Evolutionary conservation across 2,113 vertebrate species (phyloP), one percentile per base, ranked within the genome.

Genomic region (Cottus gobio): DNA sequence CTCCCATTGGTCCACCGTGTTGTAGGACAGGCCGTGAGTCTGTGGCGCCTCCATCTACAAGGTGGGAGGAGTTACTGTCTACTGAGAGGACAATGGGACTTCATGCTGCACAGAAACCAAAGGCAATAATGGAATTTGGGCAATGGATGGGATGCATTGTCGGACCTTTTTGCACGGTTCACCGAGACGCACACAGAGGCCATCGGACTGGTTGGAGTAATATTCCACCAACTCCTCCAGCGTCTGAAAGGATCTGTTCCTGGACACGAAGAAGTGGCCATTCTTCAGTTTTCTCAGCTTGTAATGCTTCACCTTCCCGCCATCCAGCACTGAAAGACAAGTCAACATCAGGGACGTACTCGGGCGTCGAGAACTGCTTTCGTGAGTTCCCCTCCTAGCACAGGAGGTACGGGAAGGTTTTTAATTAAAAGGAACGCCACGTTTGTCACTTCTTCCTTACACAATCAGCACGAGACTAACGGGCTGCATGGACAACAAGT

Each of bases 1-100:
- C 91, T 99, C 98, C 98, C 98, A 99, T 0, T 96, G 95, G 93
- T 99, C 98, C 22, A 85, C 96, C 0, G 98, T 99, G 93, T 98
- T 95, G 86, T 98, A 97, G 0, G 97, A 97, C 83, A 99, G 93
- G 65, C 97, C 97, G 61, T 94, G 22, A 18, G 84, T 88, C 75
- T 94, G 89, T 1, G 90, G 85, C 28, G 84, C 90, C 75, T 77
- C 82, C 44, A 90, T 75, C 94, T 93, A 57, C 50, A 69, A 34
- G 34, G 34, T 5, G 48, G 9, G 31, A 30, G 13, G 28, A 60
- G 24, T 36, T 15, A 30, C 0, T 0, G 1, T 30, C 61, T 11
- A 58, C 31, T 22, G 15, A 72, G 20, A 28, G n/a, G 67, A n/a
- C 22, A n/a, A 37, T 34, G 28, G 16, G 30, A 70, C 16, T 26